phyloP scores from a whole-genome alignment of 2,888 invertebrate genomes.

The Dione juno region DNA sequence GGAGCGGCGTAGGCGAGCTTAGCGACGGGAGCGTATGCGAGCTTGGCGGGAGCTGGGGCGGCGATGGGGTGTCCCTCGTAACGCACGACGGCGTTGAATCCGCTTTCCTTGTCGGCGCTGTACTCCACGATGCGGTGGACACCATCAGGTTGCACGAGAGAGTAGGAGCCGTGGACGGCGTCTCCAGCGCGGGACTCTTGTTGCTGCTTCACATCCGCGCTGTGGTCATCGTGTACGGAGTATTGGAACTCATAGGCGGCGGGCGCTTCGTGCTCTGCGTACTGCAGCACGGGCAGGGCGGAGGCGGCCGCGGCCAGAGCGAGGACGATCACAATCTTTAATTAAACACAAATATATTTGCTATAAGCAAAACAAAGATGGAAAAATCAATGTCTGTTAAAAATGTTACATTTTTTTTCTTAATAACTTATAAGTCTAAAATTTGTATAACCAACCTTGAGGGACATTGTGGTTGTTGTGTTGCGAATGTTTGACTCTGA shows the following conservation, averaged over 20 bases:
- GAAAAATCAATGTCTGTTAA: neutral
- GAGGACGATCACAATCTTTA: conserved; percentile 44
- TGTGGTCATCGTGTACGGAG: conserved; percentile 48
- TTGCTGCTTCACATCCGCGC: conserved; percentile 69
- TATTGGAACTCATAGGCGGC: conserved; percentile 74
- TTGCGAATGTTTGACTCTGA: neutral
- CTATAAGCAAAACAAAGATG: neutral
- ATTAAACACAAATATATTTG: too few species aligned
- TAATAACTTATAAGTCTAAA: neutral
- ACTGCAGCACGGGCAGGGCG: conserved; percentile 49
- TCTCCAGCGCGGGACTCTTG: conserved; percentile 74
- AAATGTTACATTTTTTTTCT: neutral
- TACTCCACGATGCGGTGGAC: conserved; percentile 68
- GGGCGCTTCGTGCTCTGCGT: conserved; percentile 62
- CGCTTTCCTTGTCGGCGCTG: conserved; percentile 70
- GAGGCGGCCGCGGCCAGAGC: conserved; percentile 57
- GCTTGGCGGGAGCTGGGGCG: conserved; percentile 49
- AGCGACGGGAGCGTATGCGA: conserved; percentile 44
- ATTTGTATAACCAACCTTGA: conserved; percentile 9
- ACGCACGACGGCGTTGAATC: conserved; percentile 76
- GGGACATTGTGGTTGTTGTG: conserved; percentile 1
- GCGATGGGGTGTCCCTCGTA: conserved; percentile 68
- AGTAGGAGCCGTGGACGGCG: conserved; percentile 75
- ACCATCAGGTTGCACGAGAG: conserved; percentile 55
- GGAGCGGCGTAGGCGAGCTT: conserved; percentile 12